Evolutionary conservation across 1,140 invertebrate species (phyloP), one percentile per base, ranked within the genome.

Genomic region (Paraescarpia echinospica): DNA sequence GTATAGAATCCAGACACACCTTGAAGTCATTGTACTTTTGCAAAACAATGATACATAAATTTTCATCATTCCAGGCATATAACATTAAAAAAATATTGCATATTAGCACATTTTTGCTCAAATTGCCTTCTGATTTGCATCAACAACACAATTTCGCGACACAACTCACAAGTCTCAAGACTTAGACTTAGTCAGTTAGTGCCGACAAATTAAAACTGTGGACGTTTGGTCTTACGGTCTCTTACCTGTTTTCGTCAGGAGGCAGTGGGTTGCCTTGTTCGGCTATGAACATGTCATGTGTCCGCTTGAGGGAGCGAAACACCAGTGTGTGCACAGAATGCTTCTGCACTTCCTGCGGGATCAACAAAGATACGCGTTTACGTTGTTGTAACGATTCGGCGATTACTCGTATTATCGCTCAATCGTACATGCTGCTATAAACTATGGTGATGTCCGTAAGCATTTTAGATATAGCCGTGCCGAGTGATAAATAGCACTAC

Each of bases 281-380:
- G 51, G 97, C 97, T 59, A 99, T 96, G 96, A 99, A 99, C 97
- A 99, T 98, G 96, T 99, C 99, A 96, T 99, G 99, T 27, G 98
- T 99, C 94, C 99, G 96, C 96, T 99, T 99, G 93, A 99, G 96
- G 8, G 99, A 99, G 93, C 99, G 97, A 96, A 99, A 99, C 91
- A 99, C 98, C 92, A 99, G 96, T 5, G 98, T 99, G 95, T 99
- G 99, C 0, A 99, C 98, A 6, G 99, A 99, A 96, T 99, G 99
- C 95, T 98, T 98, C 95, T 99, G 98, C 2, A 99, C 98, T 93
- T 99, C 98, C 59, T 77, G 59, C 27, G 22, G 22, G 14, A 77
- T 77, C 8, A 77, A 77, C 18, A 77, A 77, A 77, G 18, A 77
- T 51, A 9, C 59, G 27, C 59, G 59, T 22, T 77, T 77, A 77